These are phyloP conservation scores for Phrynocephalus vlangalii DNA, from an alignment of 2,797 vertebrate species.

Conservation along the genomic window DNA sequence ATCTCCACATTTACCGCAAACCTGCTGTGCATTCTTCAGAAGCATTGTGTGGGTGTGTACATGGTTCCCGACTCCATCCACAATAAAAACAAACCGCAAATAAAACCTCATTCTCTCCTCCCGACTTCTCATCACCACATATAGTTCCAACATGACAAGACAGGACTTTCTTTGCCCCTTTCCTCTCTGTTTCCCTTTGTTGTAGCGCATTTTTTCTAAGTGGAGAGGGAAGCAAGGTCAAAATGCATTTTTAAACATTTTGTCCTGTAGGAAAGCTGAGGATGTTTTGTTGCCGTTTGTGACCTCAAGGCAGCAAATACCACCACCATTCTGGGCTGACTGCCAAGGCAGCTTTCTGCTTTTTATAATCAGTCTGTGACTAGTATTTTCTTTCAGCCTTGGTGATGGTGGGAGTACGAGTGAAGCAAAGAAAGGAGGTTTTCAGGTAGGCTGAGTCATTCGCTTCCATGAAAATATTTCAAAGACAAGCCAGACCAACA, in stretches of 20 bases:
- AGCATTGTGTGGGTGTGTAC: neutral
- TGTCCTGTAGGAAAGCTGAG: slow-evolving; percentile 7
- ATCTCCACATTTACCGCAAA: neutral
- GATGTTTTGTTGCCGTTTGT: slow-evolving; percentile 2
- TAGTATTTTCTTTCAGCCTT: neutral
- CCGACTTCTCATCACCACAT: neutral
- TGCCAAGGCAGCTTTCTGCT: neutral
- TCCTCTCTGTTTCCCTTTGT: neutral
- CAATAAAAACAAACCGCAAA: neutral
- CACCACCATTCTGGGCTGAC: slow-evolving; percentile 3
- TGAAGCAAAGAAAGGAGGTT: neutral
- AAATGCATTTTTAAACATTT: slow-evolving; percentile 5
- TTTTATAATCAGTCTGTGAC: neutral
- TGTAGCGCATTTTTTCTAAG: slow-evolving; percentile 17
- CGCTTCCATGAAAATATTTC: neutral
- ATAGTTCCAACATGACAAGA: neutral
- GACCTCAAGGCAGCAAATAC: slow-evolving; percentile 25
- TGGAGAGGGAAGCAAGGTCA: neutral
- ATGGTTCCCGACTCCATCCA: neutral
- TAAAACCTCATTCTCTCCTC: neutral
- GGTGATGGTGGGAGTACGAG: neutral
- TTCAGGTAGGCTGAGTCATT: neutral
- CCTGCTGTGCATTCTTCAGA: neutral
- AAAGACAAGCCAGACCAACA: neutral
- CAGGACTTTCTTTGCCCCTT: neutral